These are phyloP conservation scores for Seira sanloemensis DNA, from an alignment of 2,888 invertebrate species.

Conservation along the genomic window DNA sequence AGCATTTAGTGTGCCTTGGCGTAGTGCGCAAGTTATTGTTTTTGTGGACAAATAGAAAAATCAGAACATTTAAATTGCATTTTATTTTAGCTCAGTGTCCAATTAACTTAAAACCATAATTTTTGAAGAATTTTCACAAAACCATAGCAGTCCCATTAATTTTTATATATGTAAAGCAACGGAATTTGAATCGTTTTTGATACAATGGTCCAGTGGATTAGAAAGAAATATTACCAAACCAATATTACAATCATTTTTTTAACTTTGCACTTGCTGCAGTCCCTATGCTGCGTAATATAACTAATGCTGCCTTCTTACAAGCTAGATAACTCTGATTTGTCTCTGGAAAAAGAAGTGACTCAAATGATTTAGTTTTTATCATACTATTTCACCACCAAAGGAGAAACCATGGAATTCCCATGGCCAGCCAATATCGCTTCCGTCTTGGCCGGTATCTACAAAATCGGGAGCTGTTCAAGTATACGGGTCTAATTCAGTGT, in stretches of 20 bases:
- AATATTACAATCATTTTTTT: conserved; percentile 59
- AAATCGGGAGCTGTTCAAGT: background rate
- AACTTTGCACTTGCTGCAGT: conserved; percentile 27
- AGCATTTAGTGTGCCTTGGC: conserved; percentile 64
- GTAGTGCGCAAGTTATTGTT: conserved; percentile 51
- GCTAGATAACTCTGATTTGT: conserved; percentile 20
- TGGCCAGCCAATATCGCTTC: background rate
- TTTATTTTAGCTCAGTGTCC: background rate
- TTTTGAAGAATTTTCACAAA: conserved; percentile 70
- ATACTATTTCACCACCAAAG: background rate
- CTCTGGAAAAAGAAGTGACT: background rate
- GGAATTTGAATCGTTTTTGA: conserved; percentile 72
- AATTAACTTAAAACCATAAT: background rate
- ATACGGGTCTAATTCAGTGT: background rate
- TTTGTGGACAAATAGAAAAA: conserved; percentile 29
- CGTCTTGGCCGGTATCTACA: background rate
- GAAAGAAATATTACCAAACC: conserved; percentile 47
- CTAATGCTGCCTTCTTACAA: background rate
- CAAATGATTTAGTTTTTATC: background rate
- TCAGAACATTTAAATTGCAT: background rate
- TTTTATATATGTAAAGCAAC: conserved; percentile 73
- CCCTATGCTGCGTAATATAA: conserved; percentile 1
- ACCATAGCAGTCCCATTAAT: conserved; percentile 69
- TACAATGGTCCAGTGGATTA: conserved; percentile 73
- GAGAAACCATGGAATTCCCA: background rate